Base-by-base conservation (phyloP, 2,888 invertebrate genomes). In the Drosophila crucigera region DNA sequence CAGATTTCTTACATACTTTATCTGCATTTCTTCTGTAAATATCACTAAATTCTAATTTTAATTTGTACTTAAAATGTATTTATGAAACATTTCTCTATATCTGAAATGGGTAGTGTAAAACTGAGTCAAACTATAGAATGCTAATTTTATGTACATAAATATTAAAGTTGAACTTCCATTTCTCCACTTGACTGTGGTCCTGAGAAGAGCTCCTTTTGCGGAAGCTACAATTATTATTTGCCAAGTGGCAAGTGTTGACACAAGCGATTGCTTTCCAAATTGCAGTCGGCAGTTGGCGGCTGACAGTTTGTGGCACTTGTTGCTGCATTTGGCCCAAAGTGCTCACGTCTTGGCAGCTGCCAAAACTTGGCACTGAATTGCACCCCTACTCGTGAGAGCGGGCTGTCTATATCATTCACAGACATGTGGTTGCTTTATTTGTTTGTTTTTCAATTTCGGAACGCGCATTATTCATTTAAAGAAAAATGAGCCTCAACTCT, bases 391-490 rank as follows among this genome's bases (percentile, higher is more conserved):
- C 19, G 0, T 4, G 19, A 19, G 25, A 28, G 4, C 28, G 28
- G 19, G 11, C 7, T 37, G 37, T 19, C 11, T 37, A 37, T 19
- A 4, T 10, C 41, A 41, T 58, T 31, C 61, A 64, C 55, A 59
- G 64, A 56, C 63, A 68, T 68, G 66, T 43, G 39, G 66, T 33
- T 62, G 50, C 28, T 66, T 88, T 82, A 91, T 87, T 84, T 91
- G 82, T 89, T 91, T 91, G 88, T 74, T 91, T 91, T 89, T 84
- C 89, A 84, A 91, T 90, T 91, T 80, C 67, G 68, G 58, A 47
- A 39, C 67, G 43, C 80, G 71, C 68, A 88, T 89, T 89, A 86
- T 88, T 90, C 89, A 88, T 86, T 86, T 75, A 67, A 73, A 65
- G 68, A 39, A 33, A 47, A 25, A 47, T 16, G 22, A 33, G 47